These are phyloP conservation scores for Marmota monax DNA, from an alignment of 2,113 vertebrate genomes.

Conservation along the genomic window DNA sequence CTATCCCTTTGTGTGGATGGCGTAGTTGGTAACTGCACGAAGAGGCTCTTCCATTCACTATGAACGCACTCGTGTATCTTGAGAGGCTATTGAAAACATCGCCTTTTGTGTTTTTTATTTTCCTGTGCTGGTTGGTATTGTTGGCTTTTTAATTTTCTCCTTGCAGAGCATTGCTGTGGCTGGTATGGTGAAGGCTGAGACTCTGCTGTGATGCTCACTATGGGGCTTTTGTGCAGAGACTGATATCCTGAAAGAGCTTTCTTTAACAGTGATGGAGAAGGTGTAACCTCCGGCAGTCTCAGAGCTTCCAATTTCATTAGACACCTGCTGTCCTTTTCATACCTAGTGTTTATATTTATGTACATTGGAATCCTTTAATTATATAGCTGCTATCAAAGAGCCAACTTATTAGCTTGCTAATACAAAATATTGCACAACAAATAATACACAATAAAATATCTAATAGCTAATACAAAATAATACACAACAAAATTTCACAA, in stretches of 20 bases:
- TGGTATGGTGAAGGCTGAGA: background rate
- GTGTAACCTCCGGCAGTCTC: background rate
- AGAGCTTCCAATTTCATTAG: slow-evolving; percentile 41
- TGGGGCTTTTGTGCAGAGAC: background rate
- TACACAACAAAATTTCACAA: background rate
- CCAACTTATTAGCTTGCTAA: background rate
- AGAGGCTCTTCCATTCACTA: background rate
- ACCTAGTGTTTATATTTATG: background rate
- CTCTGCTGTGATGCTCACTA: background rate
- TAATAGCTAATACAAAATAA: too few relatives aligned
- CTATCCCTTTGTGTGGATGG: background rate
- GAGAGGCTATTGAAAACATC: background rate
- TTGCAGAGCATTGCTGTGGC: background rate
- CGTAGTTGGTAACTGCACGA: background rate
- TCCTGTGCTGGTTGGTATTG: background rate
- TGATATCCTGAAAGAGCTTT: background rate
- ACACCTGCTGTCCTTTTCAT: background rate
- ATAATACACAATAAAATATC: too few relatives aligned
- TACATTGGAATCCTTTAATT: background rate
- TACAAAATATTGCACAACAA: too few relatives aligned
- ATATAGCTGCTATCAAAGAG: background rate
- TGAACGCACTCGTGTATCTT: background rate
- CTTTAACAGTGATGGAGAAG: background rate
- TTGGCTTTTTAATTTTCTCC: slow-evolving; percentile 22
- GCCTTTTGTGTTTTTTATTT: slow-evolving; percentile 34